phyloP scores from a whole-genome alignment of 2,113 vertebrate species.

The Coryphaenoides rupestris region DNA sequence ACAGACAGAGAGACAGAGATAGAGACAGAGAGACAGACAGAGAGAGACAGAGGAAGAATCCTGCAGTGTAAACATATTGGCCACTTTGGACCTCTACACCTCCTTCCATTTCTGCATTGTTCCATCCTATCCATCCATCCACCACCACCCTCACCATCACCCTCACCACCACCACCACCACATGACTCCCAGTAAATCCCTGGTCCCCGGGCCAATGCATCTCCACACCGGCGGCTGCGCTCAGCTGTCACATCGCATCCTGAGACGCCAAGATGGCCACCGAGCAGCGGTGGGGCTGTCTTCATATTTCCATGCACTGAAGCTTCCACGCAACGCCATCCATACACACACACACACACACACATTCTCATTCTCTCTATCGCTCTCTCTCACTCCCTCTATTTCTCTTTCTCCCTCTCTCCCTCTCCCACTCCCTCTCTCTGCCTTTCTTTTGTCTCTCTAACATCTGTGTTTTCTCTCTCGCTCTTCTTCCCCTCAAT shows the following conservation, averaged over 20 bases:
- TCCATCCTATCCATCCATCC: slow-evolving; percentile 12
- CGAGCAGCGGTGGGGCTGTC: slow-evolving; percentile 61
- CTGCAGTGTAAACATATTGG: neutral
- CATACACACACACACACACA: slow-evolving; percentile 47
- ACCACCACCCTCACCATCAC: slow-evolving; percentile 29
- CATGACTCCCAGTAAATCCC: slow-evolving; percentile 38
- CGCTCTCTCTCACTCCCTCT: too few species aligned
- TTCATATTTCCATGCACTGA: slow-evolving; percentile 48
- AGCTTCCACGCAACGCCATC: slow-evolving; percentile 46
- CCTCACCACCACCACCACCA: slow-evolving; percentile 29
- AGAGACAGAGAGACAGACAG: too few species aligned
- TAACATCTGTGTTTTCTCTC: too few species aligned
- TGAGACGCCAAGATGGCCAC: slow-evolving; percentile 60
- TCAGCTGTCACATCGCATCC: slow-evolving; percentile 78
- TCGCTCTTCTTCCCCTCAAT: slow-evolving; percentile 1
- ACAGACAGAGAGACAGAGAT: too few species aligned
- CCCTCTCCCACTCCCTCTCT: slow-evolving; percentile 16
- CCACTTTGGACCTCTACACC: neutral
- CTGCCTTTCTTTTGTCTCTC: too few species aligned
- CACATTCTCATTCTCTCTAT: slow-evolving; percentile 41
- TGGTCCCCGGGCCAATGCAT: slow-evolving; percentile 70
- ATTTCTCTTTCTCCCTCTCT: slow-evolving; percentile 7
- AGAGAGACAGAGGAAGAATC: too few species aligned
- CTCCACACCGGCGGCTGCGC: slow-evolving; percentile 64
- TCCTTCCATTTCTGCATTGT: too few species aligned